Base-by-base conservation (phyloP, 2,888 invertebrate species). In the Cantharis rufa region DNA sequence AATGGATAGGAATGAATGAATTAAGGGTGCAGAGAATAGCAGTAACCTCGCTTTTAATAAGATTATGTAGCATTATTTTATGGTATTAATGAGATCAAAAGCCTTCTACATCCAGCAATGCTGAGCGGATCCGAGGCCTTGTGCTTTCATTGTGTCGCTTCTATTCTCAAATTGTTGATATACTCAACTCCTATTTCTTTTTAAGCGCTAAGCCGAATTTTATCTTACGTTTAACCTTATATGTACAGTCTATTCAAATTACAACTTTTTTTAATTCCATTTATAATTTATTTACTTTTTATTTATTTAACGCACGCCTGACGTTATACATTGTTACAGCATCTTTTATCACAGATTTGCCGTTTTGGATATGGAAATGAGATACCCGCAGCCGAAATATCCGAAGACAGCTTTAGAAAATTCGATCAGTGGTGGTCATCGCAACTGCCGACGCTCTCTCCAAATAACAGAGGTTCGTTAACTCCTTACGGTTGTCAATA, bases 341-440 rank as follows among this genome's bases (percentile, higher is more conserved):
- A 94, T 83, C 92, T 94, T 71, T 89, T 97, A 82, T 93, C 95
- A 78, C 95, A 96, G 84, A 92, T 97, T 79, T 95, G 96, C 85
- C 93, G 96, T 78, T 94, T 94, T 16, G 92, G 93, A 71, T 90
- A 93, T 85, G 90, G 92, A 24, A 90, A 91, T 10, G 92, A 93
- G 21, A 91, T 93, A 3, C 91, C 93, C 69, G 90, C 91, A 69
- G 92, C 92, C 68, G 95, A 96, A 82, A 92, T 94, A 10, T 92
- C 94, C 0, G 97, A 97, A 82, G 97, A 97, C 71, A 92, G 94
- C 84, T 92, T 95, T 24, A 91, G 95, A 77, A 95, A 96, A 87
- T 98, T 98, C 88, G 97, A 98, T 86, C 94, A 95, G 75, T 98
- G 98, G 98, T 96, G 95, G 93, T 92, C 92, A 64, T 91, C 93